Evolutionary conservation across 2,797 vertebrate genomes (phyloP).

Genomic region (Pseudotriccus pelzelni): DNA sequence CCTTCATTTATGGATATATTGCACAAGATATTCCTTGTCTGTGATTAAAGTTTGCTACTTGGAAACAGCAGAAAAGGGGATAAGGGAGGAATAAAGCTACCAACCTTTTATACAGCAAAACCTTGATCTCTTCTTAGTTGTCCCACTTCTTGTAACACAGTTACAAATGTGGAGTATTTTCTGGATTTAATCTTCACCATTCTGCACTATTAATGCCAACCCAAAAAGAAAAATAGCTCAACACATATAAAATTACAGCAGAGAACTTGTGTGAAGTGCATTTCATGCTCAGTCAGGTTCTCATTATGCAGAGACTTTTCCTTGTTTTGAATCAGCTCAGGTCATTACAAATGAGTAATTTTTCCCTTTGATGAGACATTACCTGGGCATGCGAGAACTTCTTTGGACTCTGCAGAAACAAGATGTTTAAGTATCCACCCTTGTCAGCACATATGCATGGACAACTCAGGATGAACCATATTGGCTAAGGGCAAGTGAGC

Average conservation of each 20-base stretch:
- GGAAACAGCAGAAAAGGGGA: background rate
- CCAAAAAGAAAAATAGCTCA: background rate
- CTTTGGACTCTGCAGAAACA: background rate
- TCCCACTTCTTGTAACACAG: background rate
- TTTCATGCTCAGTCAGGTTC: background rate
- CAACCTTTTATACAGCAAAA: background rate
- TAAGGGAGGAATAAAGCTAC: background rate
- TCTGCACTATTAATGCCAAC: background rate
- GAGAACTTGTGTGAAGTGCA: background rate
- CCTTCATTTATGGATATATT: background rate
- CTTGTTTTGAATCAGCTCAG: background rate
- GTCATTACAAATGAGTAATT: background rate
- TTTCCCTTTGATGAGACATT: background rate
- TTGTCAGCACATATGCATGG: background rate
- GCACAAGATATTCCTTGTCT: background rate
- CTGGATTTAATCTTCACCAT: background rate
- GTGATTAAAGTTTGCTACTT: background rate
- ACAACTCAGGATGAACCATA: background rate
- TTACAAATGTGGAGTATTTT: background rate
- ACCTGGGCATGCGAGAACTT: background rate
- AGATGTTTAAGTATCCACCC: background rate
- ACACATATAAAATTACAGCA: background rate
- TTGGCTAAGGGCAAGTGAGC: background rate
- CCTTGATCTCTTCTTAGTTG: background rate
- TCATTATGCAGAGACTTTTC: background rate